These are phyloP conservation scores for Stichodactyla helianthus DNA, from an alignment of 64 coral and sea anemone genomes.

Conservation along the genomic window DNA sequence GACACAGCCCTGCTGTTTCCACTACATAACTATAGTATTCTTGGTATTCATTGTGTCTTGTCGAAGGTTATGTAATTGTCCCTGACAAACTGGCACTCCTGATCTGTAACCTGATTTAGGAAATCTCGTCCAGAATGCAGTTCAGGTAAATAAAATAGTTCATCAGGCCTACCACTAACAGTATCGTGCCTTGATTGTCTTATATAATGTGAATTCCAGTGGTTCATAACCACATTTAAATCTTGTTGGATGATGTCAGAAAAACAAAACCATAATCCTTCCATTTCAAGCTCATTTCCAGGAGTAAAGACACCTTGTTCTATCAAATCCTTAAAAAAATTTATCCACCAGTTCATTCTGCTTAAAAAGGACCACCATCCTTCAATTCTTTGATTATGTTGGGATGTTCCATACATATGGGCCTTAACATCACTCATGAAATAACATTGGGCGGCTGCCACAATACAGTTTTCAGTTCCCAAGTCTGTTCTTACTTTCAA, in stretches of 20 bases:
- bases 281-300: conserved; percentile 31
- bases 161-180: conserved; percentile 28
- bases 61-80: conserved; percentile 35
- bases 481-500: conserved; percentile 32
- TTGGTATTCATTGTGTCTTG: conserved; percentile 55
- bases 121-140: conserved; percentile 61
- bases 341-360: conserved; percentile 32
- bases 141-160: conserved; percentile 37
- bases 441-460: conserved; percentile 22
- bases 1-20: conserved; percentile 52
- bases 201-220: conserved; percentile 45
- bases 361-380: conserved; percentile 19
- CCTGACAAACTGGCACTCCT: background rate
- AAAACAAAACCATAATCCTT: conserved; percentile 36
- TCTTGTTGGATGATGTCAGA: conserved; percentile 18
- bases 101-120: background rate
- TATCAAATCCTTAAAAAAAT: conserved; percentile 27
- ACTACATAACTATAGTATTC: conserved; percentile 88
- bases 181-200: conserved; percentile 26
- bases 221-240: conserved; percentile 17
- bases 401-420: conserved; percentile 34
- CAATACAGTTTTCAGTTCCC: conserved; percentile 36
- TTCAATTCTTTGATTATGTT: conserved; percentile 29
- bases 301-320: conserved; percentile 37
- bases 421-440: conserved; percentile 6